Evolutionary conservation across 2,113 vertebrate genomes (phyloP).

Genomic region (Lepus timidus): DNA sequence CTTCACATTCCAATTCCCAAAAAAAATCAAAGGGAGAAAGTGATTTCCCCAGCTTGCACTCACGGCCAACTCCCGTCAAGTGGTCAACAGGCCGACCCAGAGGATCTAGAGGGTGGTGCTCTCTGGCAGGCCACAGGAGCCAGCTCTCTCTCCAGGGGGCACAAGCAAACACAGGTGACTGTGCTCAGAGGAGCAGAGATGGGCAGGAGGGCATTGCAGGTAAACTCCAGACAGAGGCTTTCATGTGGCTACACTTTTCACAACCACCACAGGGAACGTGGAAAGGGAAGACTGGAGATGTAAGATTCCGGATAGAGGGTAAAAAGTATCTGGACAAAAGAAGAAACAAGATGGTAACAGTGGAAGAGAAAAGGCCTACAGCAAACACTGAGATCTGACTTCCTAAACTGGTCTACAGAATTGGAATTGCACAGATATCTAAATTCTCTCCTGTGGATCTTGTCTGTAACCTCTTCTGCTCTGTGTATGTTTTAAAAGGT

Average conservation of each 20-base stretch:
- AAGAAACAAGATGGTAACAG: neutral
- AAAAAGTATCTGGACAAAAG: neutral
- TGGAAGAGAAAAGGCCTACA: neutral
- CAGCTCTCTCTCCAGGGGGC: rapidly evolving
- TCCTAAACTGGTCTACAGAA: neutral
- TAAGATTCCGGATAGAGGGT: neutral
- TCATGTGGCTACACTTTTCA: neutral
- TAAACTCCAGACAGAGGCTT: neutral
- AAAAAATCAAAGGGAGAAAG: neutral
- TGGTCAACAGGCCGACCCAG: rapidly evolving
- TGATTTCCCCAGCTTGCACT: neutral
- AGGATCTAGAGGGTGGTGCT: rapidly evolving
- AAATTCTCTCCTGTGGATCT: neutral
- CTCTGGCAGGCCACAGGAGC: rapidly evolving
- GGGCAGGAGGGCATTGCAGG: rapidly evolving
- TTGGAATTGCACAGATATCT: neutral
- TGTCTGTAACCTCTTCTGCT: neutral
- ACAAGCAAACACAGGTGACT: rapidly evolving
- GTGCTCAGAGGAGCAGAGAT: neutral
- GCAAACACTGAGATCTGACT: too few relatives aligned
- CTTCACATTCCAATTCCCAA: neutral
- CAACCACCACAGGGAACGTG: neutral
- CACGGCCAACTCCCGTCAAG: rapidly evolving
- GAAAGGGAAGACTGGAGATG: neutral
- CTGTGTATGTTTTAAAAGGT: neutral